phyloP scores from a whole-genome alignment of 2,888 invertebrate species.

The Pherbina coryleti region DNA sequence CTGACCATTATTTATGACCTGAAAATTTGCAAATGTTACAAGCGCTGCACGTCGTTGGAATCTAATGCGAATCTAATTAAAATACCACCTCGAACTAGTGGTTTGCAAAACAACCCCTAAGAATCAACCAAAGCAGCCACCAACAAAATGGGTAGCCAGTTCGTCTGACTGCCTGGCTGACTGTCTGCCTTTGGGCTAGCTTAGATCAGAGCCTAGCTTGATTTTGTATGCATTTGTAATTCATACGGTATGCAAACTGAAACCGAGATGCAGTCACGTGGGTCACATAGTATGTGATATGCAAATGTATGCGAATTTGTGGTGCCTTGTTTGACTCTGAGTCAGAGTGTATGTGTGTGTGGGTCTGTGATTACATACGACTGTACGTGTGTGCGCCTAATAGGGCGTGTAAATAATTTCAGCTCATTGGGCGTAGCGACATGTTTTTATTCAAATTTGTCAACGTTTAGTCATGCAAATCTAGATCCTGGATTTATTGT shows the following conservation, averaged over 20 bases:
- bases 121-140: neutral
- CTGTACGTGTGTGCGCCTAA: constrained; percentile 3
- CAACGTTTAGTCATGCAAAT: too few relatives aligned
- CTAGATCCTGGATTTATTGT: too few relatives aligned
- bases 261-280: constrained; percentile 22
- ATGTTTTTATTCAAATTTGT: neutral
- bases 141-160: too few relatives aligned
- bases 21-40: constrained; percentile 34
- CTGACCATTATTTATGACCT: constrained; percentile 31
- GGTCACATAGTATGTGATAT: constrained; percentile 20
- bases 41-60: neutral
- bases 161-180: too few relatives aligned
- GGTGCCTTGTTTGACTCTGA: neutral
- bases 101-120: neutral
- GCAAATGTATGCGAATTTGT: constrained; percentile 35
- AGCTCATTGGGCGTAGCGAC: constrained; percentile 26
- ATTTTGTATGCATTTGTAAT: constrained; percentile 12
- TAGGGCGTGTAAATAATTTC: constrained; percentile 34
- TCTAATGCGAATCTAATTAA: constrained; percentile 35
- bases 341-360: neutral
- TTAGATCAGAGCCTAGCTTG: neutral
- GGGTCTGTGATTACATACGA: neutral
- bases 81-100: neutral
- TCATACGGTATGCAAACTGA: constrained; percentile 10
- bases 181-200: neutral